phyloP scores from a whole-genome alignment of 2,113 vertebrate species.

The Corydoras sp. region DNA sequence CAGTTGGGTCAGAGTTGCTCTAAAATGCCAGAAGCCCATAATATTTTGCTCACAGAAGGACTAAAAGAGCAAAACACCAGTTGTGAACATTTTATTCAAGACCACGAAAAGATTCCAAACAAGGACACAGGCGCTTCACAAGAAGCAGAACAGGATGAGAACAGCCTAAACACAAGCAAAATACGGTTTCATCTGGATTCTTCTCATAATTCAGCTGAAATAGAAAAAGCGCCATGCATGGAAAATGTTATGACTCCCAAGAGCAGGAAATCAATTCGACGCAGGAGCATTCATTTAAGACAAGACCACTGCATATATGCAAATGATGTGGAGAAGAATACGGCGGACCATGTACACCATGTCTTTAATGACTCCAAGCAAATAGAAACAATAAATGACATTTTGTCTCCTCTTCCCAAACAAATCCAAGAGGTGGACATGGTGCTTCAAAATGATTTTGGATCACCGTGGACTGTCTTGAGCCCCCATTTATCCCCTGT shows the following conservation, averaged over 20 bases:
- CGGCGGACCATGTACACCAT: too few species aligned
- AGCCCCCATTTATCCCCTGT: slow-evolving; percentile 52
- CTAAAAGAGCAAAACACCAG: not conserved
- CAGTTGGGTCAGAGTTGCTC: too few species aligned
- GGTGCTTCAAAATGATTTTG: slow-evolving; percentile 43
- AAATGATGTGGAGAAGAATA: not conserved
- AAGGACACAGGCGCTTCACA: not conserved
- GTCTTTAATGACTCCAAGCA: not conserved
- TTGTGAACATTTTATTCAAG: not conserved
- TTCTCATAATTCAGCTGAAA: not conserved
- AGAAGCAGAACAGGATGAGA: not conserved
- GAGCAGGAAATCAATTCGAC: not conserved
- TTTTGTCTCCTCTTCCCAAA: not conserved
- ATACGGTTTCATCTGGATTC: not conserved
- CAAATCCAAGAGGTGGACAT: slow-evolving; percentile 41
- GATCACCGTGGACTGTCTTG: slow-evolving; percentile 65
- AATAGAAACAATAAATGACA: not conserved
- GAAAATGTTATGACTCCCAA: slow-evolving; percentile 8
- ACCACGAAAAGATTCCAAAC: not conserved
- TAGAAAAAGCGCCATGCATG: slow-evolving; percentile 19
- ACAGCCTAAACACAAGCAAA: not conserved
- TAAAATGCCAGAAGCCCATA: too few species aligned
- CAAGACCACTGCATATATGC: not conserved
- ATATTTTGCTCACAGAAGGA: not conserved
- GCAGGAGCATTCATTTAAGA: not conserved